Base-by-base conservation (phyloP, 2,888 invertebrate genomes). In the Rhimphoctona megacephalus region DNA sequence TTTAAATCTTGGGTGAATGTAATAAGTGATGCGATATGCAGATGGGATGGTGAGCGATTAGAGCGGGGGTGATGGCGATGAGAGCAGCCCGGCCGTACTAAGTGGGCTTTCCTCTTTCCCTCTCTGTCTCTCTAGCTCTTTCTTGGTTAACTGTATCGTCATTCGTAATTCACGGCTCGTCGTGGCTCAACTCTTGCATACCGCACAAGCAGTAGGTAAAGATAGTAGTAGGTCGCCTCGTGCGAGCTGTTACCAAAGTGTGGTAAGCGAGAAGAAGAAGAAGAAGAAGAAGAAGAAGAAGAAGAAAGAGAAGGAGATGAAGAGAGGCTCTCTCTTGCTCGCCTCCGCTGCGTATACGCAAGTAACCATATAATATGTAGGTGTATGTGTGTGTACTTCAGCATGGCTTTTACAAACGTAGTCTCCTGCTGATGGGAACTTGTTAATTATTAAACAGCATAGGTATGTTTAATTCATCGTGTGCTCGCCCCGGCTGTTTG, bases 381-480 rank as follows among this genome's bases (percentile, higher is more conserved):
- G 46, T 30, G 22, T 25, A 36, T 76, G 64, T 78, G 77, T 54
- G 39, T 39, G 52, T 74, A 76, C 61, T 49, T 33, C 57, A 72
- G 52, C 22, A 76, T 80, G 77, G 76, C 80, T 81, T 69, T 88
- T 83, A 89, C 88, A 87, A 89, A 90, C 89, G 89, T 90, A 90
- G 78, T 74, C 90, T 88, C 89, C 89, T 89, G 85, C 89, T 90
- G 91, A 90, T 91, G 92, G 91, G 91, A 90, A 92, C 94, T 94
- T 92, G 94, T 93, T 94, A 94, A 94, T 94, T 94, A 94, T 94
- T 94, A 94, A 94, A 93, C 93, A 93, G 92, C 93, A 93, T 84
- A 84, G 84, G 54, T 70, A 87, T 94, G 94, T 94, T 94, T 94
- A 94, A 94, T 94, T 94, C 94, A 94, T 94, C 93, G 91, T 92